These are phyloP conservation scores for Eilema sororculum DNA, from an alignment of 2,888 invertebrate species.

Conservation along the genomic window DNA sequence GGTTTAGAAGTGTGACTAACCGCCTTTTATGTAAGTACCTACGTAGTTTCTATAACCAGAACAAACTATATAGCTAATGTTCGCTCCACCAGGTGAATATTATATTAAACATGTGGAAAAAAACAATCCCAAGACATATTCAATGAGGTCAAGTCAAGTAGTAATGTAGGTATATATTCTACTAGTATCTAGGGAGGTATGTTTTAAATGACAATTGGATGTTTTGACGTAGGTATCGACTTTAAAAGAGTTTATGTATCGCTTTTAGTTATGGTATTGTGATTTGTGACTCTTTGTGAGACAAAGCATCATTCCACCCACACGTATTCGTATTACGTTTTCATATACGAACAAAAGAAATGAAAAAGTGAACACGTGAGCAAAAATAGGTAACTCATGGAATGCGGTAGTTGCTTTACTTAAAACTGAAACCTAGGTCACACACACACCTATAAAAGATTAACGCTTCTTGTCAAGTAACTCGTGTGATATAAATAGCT, in stretches of 20 bases:
- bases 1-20: background rate
- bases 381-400: background rate
- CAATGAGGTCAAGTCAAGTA: background rate
- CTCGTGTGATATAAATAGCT: slow-evolving; percentile 19
- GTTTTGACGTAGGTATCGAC: slow-evolving; percentile 1
- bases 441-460: slow-evolving; percentile 22
- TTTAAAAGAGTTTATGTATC: slow-evolving; percentile 18
- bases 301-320: background rate
- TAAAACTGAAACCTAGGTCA: background rate
- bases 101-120: background rate
- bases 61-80: background rate
- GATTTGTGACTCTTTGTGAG: background rate
- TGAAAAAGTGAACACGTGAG: background rate
- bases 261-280: slow-evolving; percentile 14
- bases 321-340: background rate
- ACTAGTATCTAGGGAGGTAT: background rate
- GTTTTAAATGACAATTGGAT: slow-evolving; percentile 2
- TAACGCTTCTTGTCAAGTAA: slow-evolving; percentile 19
- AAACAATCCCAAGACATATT: background rate
- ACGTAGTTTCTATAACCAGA: background rate
- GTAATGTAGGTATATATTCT: background rate
- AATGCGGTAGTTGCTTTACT: background rate
- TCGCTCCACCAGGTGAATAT: too few relatives aligned
- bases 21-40: background rate
- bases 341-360: background rate